These are phyloP conservation scores for Agrilus cyanescens DNA, from an alignment of 2,888 invertebrate species.

Conservation along the genomic window DNA sequence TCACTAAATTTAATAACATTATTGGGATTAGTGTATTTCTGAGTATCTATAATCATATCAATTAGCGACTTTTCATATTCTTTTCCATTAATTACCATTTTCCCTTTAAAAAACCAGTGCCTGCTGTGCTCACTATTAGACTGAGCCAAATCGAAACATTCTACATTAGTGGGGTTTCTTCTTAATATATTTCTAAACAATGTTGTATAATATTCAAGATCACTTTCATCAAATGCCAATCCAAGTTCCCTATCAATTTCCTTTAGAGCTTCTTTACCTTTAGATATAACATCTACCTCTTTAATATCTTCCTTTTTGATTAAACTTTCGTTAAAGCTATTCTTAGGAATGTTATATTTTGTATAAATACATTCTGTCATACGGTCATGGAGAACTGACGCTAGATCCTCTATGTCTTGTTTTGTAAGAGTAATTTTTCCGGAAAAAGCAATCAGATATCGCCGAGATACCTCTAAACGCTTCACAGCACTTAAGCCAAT, in stretches of 20 bases:
- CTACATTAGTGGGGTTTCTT: constrained; percentile 92
- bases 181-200: constrained; percentile 72
- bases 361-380: constrained; percentile 90
- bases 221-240: constrained; percentile 87
- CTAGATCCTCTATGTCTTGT: constrained; percentile 38
- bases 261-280: constrained; percentile 69
- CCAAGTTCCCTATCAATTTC: constrained; percentile 52
- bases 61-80: constrained; percentile 73
- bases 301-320: constrained; percentile 61
- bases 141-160: constrained; percentile 95
- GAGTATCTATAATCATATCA: constrained; percentile 86
- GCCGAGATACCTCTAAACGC: constrained; percentile 70
- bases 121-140: constrained; percentile 97
- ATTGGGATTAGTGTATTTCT: constrained; percentile 72
- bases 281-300: constrained; percentile 68
- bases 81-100: constrained; percentile 71
- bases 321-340: constrained; percentile 56
- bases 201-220: constrained; percentile 80
- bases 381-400: constrained; percentile 65
- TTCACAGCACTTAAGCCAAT: constrained; percentile 63
- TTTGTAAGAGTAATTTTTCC: constrained; percentile 31
- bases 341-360: constrained; percentile 46
- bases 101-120: constrained; percentile 98
- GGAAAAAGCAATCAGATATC: constrained; percentile 55
- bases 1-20: constrained; percentile 96